Base-by-base conservation (phyloP, 2,888 invertebrate genomes). In the Eilema griseolum region DNA sequence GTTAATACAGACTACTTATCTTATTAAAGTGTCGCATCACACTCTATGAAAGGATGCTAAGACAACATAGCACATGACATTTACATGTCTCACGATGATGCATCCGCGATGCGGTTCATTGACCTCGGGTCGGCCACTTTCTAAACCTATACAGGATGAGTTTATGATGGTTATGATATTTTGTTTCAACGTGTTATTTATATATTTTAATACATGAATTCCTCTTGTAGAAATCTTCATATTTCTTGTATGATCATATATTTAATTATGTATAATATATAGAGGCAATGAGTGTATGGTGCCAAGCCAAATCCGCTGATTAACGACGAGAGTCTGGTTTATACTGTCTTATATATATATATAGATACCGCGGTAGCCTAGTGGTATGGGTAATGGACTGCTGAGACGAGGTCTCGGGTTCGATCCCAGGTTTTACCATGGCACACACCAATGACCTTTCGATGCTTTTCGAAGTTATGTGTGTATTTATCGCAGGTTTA, bases 121-220 rank as follows among this genome's bases (percentile, higher is more conserved):
- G 91, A 90, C 92, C 85, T 64, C 72, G 78, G 62, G 80, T 73
- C 74, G 79, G 82, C 84, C 84, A 92, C 94, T 95, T 94, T 95
- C 94, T 66, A 59, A 31, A 33, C 20, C 28, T 14, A 57, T 57
- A 33, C 23, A 65, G 33, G 8, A 4, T 56, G 56, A 20, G 14
- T 14, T 10, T 65, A 33, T 14, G 31, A 28, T 28, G n/a, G n/a
- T n/a, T 28, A 62, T 10, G n/a, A 52, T 52, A 52, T 52, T 52
- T 20, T 10, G 20, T 52, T 52, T 52, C n/a, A 1, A n/a, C 10
- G 8, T 52, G n/a, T 52, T 52, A n/a, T 52, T 52, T 52, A 20
- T 46, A 14, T 46, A 46, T 20, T 46, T 46, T 5, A 20, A 20
- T 46, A 46, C 46, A 46, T 46, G 4, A 20, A 7, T 20, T 46